Base-by-base conservation (phyloP, 2,113 vertebrate species). In the Petroica traversi region DNA sequence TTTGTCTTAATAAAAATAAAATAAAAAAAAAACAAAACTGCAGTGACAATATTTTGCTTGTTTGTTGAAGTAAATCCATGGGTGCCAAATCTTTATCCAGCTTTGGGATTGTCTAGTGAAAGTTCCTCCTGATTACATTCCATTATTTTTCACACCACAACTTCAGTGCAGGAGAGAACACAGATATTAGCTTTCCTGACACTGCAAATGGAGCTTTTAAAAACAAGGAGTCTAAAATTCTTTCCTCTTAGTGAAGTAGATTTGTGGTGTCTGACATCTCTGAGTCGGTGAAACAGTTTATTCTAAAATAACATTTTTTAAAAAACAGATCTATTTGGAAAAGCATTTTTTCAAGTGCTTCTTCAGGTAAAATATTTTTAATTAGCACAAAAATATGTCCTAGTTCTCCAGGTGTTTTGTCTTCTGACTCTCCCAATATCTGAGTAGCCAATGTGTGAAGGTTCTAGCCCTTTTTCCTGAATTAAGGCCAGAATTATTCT, bases 251-350 rank as follows among this genome's bases (percentile, higher is more conserved):
- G 5, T 52, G 45, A 48, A 41, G 6, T 2, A 38, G 19, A 29
- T 8, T 9, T 0, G 0, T 26, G 9, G 45, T n/a, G 31, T 2
- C 11, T 6, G 3, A 1, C 17, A 6, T 20, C 6, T 40, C 11
- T 7, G 17, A 59, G 11, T 38, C 59, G 16, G 43, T 23, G 4
- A 43, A 76, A 55, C 5, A 57, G 3, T 33, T 31, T 36, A 19
- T 25, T 25, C 5, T 46, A 19, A 40, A 76, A 49, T 3, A 76
- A 31, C 0, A 9, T n/a, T n/a, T n/a, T n/a, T n/a, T n/a, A n/a
- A n/a, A n/a, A n/a, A n/a, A n/a, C n/a, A n/a, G n/a, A n/a, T n/a
- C n/a, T n/a, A n/a, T 33, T 66, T 52, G 25, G n/a, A 72, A 88
- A 46, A 67, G 0, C 3, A 13, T 55, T 86, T 66, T 72, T 54